Evolutionary conservation across 2,113 vertebrate genomes (phyloP).

Genomic region (Argyrosomus japonicus): DNA sequence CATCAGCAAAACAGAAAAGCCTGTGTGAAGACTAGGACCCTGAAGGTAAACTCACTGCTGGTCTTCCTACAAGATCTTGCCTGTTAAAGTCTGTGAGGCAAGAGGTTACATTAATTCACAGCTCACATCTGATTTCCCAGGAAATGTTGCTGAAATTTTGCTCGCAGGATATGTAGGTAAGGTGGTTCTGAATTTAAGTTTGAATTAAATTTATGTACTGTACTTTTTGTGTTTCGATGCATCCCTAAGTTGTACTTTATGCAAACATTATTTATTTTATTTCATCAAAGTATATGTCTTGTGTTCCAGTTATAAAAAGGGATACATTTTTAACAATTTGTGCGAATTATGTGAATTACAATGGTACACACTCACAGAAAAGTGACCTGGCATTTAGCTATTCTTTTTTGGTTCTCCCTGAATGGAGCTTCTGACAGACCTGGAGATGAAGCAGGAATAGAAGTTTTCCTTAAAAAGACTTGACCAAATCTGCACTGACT

Average conservation of each 20-base stretch:
- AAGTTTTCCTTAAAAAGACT: background rate
- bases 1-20: background rate
- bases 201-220: background rate
- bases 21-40: background rate
- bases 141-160: background rate
- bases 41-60: background rate
- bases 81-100: background rate
- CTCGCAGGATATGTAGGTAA: background rate
- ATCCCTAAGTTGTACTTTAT: background rate
- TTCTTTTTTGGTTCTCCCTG: background rate
- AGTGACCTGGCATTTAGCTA: background rate
- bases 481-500: constrained; percentile 30
- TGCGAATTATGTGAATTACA: background rate
- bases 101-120: background rate
- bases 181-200: background rate
- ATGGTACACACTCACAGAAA: background rate
- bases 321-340: background rate
- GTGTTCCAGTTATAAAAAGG: background rate
- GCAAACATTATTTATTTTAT: background rate
- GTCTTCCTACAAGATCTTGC: background rate
- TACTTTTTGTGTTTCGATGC: background rate
- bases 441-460: background rate
- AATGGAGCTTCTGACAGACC: background rate
- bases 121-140: constrained; percentile 17
- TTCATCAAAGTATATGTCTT: background rate